Percentiles rank a stretch among this genome's conserved stretches.
phyloP scores from a whole-genome alignment of 2,888 invertebrate species.

The Philonicus albiceps region DNA sequence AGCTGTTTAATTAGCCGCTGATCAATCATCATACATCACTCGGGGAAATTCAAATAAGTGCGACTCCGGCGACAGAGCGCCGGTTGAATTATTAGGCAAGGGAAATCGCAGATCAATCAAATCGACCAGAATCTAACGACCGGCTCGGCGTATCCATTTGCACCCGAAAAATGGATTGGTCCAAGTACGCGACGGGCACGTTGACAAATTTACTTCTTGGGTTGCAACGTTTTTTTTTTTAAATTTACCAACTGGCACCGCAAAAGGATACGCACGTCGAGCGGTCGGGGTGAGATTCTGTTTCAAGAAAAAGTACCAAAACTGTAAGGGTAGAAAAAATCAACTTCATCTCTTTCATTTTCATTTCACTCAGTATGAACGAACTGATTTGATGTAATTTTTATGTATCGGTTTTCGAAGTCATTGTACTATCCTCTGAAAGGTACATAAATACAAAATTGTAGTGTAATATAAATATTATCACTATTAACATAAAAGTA shows the following conservation, averaged over 20 bases:
- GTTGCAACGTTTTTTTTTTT: conserved; percentile 6
- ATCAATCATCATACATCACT: conserved; percentile 43
- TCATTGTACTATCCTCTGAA: not conserved
- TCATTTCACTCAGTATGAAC: not conserved
- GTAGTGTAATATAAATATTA: not conserved
- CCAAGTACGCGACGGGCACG: not conserved
- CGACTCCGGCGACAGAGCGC: not conserved
- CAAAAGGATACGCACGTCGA: not conserved
- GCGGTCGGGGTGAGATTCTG: not conserved
- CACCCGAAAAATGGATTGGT: not conserved
- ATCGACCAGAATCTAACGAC: not conserved
- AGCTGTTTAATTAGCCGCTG: conserved; percentile 38
- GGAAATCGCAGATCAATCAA: conserved; percentile 37
- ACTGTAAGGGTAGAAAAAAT: not conserved
- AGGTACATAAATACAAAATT: too few species aligned
- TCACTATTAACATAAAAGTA: too few species aligned
- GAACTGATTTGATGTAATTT: not conserved
- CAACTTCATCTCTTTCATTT: not conserved
- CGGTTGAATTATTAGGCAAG: conserved; percentile 11
- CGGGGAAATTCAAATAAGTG: conserved; percentile 34
- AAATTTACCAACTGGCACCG: not conserved
- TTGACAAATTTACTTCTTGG: conserved; percentile 22
- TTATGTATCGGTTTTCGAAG: not conserved
- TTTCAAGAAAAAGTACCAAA: not conserved
- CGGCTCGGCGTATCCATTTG: conserved; percentile 5